Evolutionary conservation across 2,113 vertebrate genomes (phyloP), one percentile per base, ranked within the genome.

Genomic region (Pteropus alecto): DNA sequence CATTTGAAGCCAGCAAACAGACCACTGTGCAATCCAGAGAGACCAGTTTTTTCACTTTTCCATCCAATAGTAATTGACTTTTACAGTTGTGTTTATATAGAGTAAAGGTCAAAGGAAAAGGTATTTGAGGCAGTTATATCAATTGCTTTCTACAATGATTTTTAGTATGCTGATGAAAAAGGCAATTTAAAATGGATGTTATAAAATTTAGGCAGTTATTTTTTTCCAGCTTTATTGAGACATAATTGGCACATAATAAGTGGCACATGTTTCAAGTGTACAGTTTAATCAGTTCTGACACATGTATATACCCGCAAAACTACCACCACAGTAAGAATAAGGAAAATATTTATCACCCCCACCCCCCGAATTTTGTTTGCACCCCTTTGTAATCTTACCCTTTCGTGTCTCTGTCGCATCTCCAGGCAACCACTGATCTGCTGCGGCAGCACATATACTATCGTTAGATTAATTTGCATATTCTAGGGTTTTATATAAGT

Each of bases 41-140:
- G 93, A 98, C 98, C 95, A 93, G 97, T 97, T 97, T 67, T 94
- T 97, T 97, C 97, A 97, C 96, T 98, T 97, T 97, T 94, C 79
- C 12, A 76, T 98, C 97, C 97, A 97, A 11, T 79, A 78, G 93
- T 95, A 94, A 95, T 97, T 97, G 95, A 92, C 90, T 93, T 97
- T 93, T 87, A 81, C 74, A 90, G 54, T 77, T 93, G 26, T 97
- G 89, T 98, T 96, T 97, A 97, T 96, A 51, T 96, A 93, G 95
- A 97, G 93, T 79, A 97, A 98, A 98, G 94, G 97, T 97, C 95
- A 97, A 87, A 96, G 67, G 86, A 94, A 96, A 94, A 90, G 60
- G 68, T 95, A 43, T 91, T 90, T 83, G 68, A 97, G 58, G 56
- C 33, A 79, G 51, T 95, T 94, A 28, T 13, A 87, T 70, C 38